Evolutionary conservation across 2,113 vertebrate genomes (phyloP).

Genomic region (Barnardius zonarius): DNA sequence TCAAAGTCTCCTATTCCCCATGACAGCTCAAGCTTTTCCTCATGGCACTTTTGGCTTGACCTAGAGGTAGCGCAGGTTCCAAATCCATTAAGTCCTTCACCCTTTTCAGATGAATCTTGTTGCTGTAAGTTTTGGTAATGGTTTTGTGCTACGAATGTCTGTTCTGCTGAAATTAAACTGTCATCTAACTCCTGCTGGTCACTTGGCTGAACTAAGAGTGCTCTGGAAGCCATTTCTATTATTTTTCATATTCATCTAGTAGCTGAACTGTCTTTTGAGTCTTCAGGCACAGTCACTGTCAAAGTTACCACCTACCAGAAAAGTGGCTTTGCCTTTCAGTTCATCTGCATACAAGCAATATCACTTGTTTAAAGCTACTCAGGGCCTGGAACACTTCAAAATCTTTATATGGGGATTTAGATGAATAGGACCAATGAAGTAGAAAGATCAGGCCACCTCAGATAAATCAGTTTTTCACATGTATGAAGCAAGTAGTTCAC

Average conservation of each 20-base stretch:
- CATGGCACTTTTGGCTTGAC: neutral
- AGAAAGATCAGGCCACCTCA: neutral
- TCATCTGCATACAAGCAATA: neutral
- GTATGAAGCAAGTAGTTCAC: neutral
- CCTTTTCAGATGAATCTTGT: neutral
- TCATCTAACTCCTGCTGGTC: conserved; percentile 25
- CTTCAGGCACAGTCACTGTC: neutral
- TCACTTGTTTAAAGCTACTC: neutral
- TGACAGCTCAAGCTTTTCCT: conserved; percentile 16
- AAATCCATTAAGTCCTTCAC: conserved; percentile 31
- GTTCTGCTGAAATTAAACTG: conserved; percentile 31
- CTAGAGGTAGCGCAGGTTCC: conserved; percentile 6
- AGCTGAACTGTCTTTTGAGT: neutral
- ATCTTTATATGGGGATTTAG: neutral
- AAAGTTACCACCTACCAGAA: neutral
- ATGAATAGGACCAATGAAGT: neutral
- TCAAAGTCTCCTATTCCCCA: conserved; percentile 5
- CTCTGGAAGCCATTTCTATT: neutral
- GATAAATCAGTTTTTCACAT: neutral
- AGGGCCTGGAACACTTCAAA: neutral
- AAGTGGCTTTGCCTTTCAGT: neutral
- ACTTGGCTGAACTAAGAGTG: neutral
- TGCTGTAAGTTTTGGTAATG: conserved; percentile 1
- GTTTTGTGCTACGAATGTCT: neutral
- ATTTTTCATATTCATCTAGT: neutral